Conservation (phyloP, 2,797 vertebrate genomes). For the Diglossa cyanea region DNA sequence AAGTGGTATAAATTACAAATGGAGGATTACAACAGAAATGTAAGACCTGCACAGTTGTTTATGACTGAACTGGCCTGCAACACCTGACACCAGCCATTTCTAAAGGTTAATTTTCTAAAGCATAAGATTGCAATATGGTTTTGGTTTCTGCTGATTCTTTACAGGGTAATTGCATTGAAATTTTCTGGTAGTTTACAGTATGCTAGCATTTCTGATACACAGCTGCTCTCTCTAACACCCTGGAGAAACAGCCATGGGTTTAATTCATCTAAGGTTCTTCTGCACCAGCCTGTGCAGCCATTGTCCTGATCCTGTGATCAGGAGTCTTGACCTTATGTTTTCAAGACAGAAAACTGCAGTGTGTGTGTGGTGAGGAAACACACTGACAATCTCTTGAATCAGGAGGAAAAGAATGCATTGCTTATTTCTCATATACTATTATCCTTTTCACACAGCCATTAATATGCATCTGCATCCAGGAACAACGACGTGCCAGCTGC, state of each 20-base stretch:
- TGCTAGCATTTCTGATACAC: not conserved
- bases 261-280: not conserved
- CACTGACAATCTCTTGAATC: not conserved
- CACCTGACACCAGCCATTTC: not conserved
- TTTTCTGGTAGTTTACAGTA: not conserved
- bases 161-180: not conserved
- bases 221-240: not conserved
- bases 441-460: not conserved
- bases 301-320: not conserved
- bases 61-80: not conserved
- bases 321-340: not conserved
- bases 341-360: not conserved
- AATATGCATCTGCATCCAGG: constrained; percentile 25
- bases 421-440: not conserved
- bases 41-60: not conserved
- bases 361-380: not conserved
- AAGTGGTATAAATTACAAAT: not conserved
- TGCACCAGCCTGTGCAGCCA: not conserved
- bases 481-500: not conserved
- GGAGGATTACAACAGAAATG: not conserved
- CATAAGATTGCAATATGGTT: not conserved
- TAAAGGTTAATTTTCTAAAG: constrained; percentile 3
- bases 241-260: not conserved
- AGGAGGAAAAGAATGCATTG: not conserved
- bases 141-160: not conserved